Evolutionary conservation across 2,888 invertebrate genomes (phyloP), one percentile per base, ranked within the genome.

Genomic region (Chrysolina haemoptera): DNA sequence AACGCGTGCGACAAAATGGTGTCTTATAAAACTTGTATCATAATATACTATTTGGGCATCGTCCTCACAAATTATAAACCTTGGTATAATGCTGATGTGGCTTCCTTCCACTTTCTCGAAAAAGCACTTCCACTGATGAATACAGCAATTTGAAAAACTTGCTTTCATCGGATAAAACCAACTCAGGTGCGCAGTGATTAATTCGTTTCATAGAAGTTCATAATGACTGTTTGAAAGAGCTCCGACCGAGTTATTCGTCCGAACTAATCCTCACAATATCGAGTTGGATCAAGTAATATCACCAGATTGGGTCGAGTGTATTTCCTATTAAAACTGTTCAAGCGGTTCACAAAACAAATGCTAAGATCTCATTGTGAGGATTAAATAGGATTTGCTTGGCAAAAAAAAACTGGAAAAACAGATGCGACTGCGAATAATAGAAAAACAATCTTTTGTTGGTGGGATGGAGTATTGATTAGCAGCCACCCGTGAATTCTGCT

Each of bases 381-480:
- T 59, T 35, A 59, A 35, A 59, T 14, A 22, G 35, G 59, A 59
- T 59, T 59, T 59, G 59, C 59, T 59, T 59, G 27, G 59, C 35
- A 59, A 59, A 59, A 59, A 59, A 14, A 59, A 27, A 35, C 59
- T 35, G 59, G n/a, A 59, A 59, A 73, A 73, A 68, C 43, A 53
- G 70, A 66, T 67, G 40, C 69, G 55, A 62, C 46, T 62, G 67
- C 50, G 62, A 66, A 43, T 65, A 62, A 50, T 43, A 68, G 66
- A 16, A 62, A 70, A 62, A 70, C 46, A 74, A 70, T 53, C 46
- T 64, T 64, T 20, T 46, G 20, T 46, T 41, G 43, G 46, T 64
- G 11, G 59, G 10, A 59, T 6, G 14, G 10, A 14, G 59, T 59
- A 59, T 59, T 59, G 59, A 59, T 59, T 35, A 59, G 53, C 67